These are phyloP conservation scores for Teleogryllus oceanicus DNA, from an alignment of 2,888 invertebrate species.

Conservation along the genomic window DNA sequence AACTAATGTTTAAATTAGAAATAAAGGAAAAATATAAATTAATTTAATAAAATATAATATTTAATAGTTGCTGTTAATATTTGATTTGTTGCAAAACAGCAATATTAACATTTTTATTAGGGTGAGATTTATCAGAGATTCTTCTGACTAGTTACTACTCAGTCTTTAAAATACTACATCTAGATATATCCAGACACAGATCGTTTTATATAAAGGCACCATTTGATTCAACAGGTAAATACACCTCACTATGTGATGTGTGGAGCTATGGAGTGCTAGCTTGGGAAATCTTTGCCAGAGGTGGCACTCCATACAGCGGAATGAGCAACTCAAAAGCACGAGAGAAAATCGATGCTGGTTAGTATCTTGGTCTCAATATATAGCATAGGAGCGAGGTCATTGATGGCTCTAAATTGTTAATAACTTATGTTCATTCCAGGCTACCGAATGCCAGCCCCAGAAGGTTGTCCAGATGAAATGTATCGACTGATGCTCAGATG, in stretches of 20 bases:
- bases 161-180: background rate
- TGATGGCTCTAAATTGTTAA: too few species aligned
- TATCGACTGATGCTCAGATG: conserved; percentile 87
- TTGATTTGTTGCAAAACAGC: too few species aligned
- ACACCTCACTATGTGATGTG: conserved; percentile 91
- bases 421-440: conserved; percentile 54
- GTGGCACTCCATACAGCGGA: conserved; percentile 89
- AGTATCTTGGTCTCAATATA: conserved; percentile 31
- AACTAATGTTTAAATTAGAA: too few species aligned
- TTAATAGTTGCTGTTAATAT: too few species aligned
- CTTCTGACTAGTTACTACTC: background rate
- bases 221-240: conserved; percentile 65
- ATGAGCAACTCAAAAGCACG: conserved; percentile 90
- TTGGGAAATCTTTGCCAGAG: conserved; percentile 95
- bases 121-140: too few species aligned
- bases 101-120: too few species aligned
- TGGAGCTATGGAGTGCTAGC: conserved; percentile 95
- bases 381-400: too few species aligned
- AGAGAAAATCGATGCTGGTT: conserved; percentile 90
- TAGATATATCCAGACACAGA: background rate
- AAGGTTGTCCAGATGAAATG: conserved; percentile 82
- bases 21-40: too few species aligned
- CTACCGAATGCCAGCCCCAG: conserved; percentile 89
- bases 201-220: background rate
- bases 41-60: too few species aligned